These are phyloP conservation scores for Prinia subflava DNA, from an alignment of 2,113 vertebrate genomes.

Conservation along the genomic window DNA sequence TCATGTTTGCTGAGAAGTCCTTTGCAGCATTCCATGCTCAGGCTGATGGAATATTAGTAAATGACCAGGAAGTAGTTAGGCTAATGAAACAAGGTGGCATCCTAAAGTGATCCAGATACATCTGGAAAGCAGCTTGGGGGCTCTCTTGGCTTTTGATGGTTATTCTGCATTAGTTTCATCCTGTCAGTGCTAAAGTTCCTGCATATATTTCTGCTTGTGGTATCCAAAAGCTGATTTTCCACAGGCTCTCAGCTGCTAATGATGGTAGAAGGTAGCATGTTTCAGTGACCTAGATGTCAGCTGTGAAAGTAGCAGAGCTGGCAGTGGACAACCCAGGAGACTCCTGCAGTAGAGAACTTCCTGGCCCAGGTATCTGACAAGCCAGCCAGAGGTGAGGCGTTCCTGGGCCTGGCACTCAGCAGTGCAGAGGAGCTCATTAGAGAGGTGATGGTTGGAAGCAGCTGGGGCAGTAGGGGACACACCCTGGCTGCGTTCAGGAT, in stretches of 20 bases:
- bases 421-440: neutral
- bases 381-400: accelerated
- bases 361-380: no score
- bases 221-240: neutral
- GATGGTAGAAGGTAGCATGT: neutral
- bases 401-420: neutral
- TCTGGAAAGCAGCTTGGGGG: neutral
- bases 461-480: no score
- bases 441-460: neutral
- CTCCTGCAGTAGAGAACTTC: neutral
- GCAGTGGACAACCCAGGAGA: neutral
- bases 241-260: neutral
- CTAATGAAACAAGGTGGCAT: neutral
- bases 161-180: neutral
- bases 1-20: neutral
- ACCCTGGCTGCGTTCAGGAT: neutral
- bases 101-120: neutral
- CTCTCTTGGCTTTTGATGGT: neutral
- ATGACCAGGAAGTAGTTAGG: neutral
- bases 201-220: neutral
- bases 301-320: neutral
- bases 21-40: neutral
- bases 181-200: neutral
- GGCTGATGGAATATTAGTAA: neutral
- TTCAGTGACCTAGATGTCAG: neutral